Evolutionary conservation across 2,888 invertebrate genomes (phyloP), one percentile per base, ranked within the genome.

Genomic region (Noctua comes): DNA sequence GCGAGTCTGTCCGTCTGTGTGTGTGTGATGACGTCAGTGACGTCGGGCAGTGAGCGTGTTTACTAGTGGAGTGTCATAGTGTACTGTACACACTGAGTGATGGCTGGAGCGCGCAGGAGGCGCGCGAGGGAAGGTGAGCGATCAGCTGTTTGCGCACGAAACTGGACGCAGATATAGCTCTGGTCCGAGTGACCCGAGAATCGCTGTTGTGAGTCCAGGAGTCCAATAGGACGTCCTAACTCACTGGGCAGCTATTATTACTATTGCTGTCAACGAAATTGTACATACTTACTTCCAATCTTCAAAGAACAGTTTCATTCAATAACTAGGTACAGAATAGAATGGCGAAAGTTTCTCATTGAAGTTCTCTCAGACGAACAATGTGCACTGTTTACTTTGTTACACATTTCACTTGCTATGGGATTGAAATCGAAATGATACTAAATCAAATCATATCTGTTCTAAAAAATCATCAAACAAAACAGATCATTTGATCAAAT

Each of bases 41-140:
- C 66, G 43, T 16, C 43, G 18, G 43, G n/a, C n/a, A 76, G 66
- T 59, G 66, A 51, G 24, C 76, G 79, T 54, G 68, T 40, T 68
- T n/a, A 48, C 24, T 46, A 68, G 77, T 82, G 59, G 16, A 57
- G 78, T 68, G 66, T 1, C 48, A 18, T n/a, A 31, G 77, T 65
- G 76, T 24, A 43, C 40, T 65, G 68, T 18, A 36, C 13, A 18
- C 78, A 36, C 68, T 7, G 65, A 59, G 69, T 46, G 51, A 84
- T 82, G 82, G 59, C 70, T 18, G 48, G 82, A 46, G 73, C 73
- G 24, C 84, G 82, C 65, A 80, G 84, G 66, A 82, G 74, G 66
- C 82, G 84, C 46, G 80, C 74, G 57, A 48, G 31, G 18, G 69
- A 70, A 66, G 84, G 73, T 84, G 36, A 84, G 82, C 54, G 64